A percentile compares a stretch with the other conserved stretches of the same genome.
phyloP scores from a whole-genome alignment of 2,888 invertebrate genomes.

The Dermolepida albohirtum region DNA sequence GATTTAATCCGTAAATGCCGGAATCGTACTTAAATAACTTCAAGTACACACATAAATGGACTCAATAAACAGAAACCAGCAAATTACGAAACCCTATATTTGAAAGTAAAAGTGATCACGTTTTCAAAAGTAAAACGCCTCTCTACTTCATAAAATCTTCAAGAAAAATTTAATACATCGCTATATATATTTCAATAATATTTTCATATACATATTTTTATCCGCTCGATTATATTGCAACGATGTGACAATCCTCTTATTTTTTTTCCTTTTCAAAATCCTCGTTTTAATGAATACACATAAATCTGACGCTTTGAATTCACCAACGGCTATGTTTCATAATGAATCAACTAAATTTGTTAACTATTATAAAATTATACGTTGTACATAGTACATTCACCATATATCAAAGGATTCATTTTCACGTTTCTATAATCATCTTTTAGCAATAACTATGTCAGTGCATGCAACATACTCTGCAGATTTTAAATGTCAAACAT shows the following conservation, averaged over 20 bases:
- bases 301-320: neutral
- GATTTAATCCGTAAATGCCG: neutral
- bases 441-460: constrained; percentile 4
- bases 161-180: constrained; percentile 1
- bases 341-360: constrained; percentile 3
- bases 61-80: neutral
- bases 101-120: constrained; percentile 34
- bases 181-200: neutral
- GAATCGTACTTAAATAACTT: constrained; percentile 19
- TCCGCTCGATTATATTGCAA: neutral
- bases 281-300: neutral
- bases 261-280: neutral
- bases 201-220: neutral
- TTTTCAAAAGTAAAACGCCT: constrained; percentile 22
- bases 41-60: constrained; percentile 14
- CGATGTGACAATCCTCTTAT: neutral
- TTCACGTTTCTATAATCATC: constrained; percentile 11
- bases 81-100: constrained; percentile 20
- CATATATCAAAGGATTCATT: constrained; percentile 6
- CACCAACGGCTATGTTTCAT: constrained; percentile 11
- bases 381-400: constrained; percentile 19
- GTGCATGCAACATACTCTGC: constrained; percentile 2
- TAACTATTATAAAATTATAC: neutral
- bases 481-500: constrained; percentile 24
- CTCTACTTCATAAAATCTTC: constrained; percentile 5